Conservation (phyloP, 2,888 invertebrate species). For the Agrochola litura region DNA sequence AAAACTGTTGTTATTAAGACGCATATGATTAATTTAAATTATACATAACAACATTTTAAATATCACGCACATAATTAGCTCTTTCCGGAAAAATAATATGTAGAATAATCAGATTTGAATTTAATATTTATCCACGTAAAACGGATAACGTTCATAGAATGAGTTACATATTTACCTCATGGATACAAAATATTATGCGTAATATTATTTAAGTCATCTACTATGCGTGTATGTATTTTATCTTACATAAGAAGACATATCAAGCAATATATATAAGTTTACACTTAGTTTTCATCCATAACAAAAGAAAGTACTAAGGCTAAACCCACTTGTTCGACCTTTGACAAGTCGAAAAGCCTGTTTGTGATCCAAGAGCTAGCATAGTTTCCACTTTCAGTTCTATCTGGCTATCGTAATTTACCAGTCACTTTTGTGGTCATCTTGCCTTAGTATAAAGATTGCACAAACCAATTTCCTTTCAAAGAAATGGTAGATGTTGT, state of each 20-base stretch:
- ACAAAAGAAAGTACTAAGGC: slow-evolving; percentile 52
- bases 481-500: neutral
- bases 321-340: slow-evolving; percentile 37
- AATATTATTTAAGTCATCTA: slow-evolving; percentile 9
- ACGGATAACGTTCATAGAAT: neutral
- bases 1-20: slow-evolving; percentile 12
- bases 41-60: neutral
- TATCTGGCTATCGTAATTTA: slow-evolving; percentile 28
- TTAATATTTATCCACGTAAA: neutral
- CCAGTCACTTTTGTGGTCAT: neutral
- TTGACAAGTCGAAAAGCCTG: slow-evolving; percentile 39
- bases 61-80: neutral
- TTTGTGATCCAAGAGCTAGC: slow-evolving; percentile 19
- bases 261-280: neutral
- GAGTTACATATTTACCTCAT: neutral
- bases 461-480: neutral
- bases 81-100: neutral
- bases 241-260: slow-evolving; percentile 22
- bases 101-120: neutral
- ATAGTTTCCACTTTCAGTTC: slow-evolving; percentile 45
- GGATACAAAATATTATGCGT: slow-evolving; percentile 6
- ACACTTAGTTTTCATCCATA: neutral
- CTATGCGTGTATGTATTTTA: neutral
- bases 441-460: neutral
- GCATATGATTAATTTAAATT: neutral